These are phyloP conservation scores for Pterocles burchelli DNA, from an alignment of 2,113 vertebrate genomes.

Conservation along the genomic window DNA sequence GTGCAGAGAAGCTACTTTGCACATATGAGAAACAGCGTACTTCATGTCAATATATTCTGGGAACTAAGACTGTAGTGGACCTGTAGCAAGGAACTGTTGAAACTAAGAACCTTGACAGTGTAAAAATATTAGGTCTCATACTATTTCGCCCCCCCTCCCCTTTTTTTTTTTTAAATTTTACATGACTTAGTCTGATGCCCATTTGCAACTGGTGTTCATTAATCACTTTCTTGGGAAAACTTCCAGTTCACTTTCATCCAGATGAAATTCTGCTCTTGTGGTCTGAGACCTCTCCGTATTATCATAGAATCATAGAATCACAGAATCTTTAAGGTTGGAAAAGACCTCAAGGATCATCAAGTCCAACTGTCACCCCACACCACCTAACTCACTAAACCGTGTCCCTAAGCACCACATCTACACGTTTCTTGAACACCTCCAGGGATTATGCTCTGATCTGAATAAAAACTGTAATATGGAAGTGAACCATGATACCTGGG, in stretches of 20 bases:
- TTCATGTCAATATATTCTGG: not conserved
- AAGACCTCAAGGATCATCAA: too few relatives aligned
- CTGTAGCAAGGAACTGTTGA: not conserved
- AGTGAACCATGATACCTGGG: accelerated
- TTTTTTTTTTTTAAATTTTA: not conserved
- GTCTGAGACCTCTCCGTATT: not conserved
- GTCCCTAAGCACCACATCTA: too few relatives aligned
- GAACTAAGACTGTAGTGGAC: not conserved
- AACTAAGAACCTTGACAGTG: not conserved
- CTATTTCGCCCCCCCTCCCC: accelerated
- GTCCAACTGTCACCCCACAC: too few relatives aligned
- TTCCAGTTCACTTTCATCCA: not conserved
- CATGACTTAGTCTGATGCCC: accelerated
- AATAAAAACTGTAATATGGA: not conserved
- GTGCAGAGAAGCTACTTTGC: not conserved
- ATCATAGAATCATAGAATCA: too few relatives aligned
- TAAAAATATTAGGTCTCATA: not conserved
- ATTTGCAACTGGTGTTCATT: not conserved
- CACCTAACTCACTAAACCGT: too few relatives aligned
- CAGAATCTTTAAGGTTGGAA: too few relatives aligned
- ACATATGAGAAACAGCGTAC: not conserved
- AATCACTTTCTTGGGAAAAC: not conserved
- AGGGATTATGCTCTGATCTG: not conserved
- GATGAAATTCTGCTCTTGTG: not conserved
- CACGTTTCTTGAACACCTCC: too few relatives aligned